phyloP scores from a whole-genome alignment of 1,140 invertebrate genomes.

The Sarcophaga bullata region DNA sequence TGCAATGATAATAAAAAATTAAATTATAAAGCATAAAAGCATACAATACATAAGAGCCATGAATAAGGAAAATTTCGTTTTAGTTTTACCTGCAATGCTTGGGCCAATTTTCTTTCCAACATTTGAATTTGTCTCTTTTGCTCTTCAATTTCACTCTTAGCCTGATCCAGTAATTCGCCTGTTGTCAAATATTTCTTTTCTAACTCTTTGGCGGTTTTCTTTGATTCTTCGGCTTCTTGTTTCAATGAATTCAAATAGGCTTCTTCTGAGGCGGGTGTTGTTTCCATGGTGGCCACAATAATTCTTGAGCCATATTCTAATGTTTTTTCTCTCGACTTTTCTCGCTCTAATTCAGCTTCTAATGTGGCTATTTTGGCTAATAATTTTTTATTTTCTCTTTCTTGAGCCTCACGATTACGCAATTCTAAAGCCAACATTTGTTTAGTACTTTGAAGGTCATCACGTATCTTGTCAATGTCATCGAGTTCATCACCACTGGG shows the following conservation, averaged over 20 bases:
- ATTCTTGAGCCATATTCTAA: conserved; percentile 68
- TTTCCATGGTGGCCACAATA: conserved; percentile 63
- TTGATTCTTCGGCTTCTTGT: conserved; percentile 78
- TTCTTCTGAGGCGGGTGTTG: conserved; percentile 66
- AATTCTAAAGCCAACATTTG: conserved; percentile 88
- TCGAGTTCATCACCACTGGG: conserved; percentile 84
- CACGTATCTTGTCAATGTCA: conserved; percentile 89
- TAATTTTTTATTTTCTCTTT: conserved; percentile 86
- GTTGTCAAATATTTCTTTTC: conserved; percentile 81
- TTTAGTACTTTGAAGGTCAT: conserved; percentile 90
- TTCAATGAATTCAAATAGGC: conserved; percentile 75
- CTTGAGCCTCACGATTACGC: conserved; percentile 84
- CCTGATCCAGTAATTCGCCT: conserved; percentile 79
- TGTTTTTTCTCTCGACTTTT: conserved; percentile 72
- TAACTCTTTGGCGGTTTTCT: conserved; percentile 80
- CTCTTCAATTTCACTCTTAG: conserved; percentile 81
- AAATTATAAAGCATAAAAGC: not conserved
- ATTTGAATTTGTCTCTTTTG: conserved; percentile 78
- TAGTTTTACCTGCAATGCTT: conserved; percentile 68
- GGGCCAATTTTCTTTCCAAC: conserved; percentile 77
- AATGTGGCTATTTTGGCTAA: conserved; percentile 80
- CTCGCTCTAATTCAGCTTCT: conserved; percentile 79
- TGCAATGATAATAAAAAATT: conserved; percentile 4
- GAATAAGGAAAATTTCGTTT: not conserved
- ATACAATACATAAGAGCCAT: not conserved